phyloP scores from a whole-genome alignment of 2,888 invertebrate species.

The Leptopterna dolabrata region DNA sequence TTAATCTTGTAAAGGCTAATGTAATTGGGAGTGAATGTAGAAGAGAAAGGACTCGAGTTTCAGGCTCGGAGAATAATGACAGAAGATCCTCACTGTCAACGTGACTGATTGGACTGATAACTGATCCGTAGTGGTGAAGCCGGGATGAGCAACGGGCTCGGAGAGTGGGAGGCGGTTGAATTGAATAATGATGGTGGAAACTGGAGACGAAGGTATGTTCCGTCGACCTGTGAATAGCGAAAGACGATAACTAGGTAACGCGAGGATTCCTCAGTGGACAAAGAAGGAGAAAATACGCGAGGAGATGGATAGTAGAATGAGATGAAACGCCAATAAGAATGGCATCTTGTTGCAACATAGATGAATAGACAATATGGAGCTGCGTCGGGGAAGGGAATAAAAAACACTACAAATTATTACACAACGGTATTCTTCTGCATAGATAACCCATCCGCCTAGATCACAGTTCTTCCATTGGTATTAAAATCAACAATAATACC shows the following conservation, averaged over 20 bases:
- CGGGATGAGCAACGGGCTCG: not conserved
- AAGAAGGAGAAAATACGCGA: not conserved
- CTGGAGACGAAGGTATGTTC: not conserved
- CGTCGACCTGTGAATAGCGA: not conserved
- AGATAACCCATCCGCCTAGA: too few relatives aligned
- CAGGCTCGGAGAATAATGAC: conserved; percentile 40
- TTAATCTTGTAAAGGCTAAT: conserved; percentile 14
- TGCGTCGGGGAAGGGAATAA: too few relatives aligned
- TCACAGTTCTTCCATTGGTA: too few relatives aligned
- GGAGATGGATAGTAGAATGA: not conserved
- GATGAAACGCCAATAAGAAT: too few relatives aligned
- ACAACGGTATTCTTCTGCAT: too few relatives aligned
- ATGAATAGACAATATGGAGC: too few relatives aligned
- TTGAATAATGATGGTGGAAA: conserved; percentile 27
- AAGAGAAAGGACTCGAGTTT: conserved; percentile 19
- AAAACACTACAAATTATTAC: too few relatives aligned
- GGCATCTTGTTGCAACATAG: too few relatives aligned
- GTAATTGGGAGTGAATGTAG: conserved; percentile 35
- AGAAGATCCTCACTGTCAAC: conserved; percentile 44
- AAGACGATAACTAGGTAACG: not conserved
- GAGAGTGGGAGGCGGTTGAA: not conserved
- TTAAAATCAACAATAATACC: too few relatives aligned
- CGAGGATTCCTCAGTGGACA: not conserved
- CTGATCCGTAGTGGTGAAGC: conserved; percentile 31
- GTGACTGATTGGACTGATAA: conserved; percentile 46